Evolutionary conservation across 2,113 vertebrate species (phyloP), one percentile per base, ranked within the genome.

Genomic region (Nannobrachium achirus): DNA sequence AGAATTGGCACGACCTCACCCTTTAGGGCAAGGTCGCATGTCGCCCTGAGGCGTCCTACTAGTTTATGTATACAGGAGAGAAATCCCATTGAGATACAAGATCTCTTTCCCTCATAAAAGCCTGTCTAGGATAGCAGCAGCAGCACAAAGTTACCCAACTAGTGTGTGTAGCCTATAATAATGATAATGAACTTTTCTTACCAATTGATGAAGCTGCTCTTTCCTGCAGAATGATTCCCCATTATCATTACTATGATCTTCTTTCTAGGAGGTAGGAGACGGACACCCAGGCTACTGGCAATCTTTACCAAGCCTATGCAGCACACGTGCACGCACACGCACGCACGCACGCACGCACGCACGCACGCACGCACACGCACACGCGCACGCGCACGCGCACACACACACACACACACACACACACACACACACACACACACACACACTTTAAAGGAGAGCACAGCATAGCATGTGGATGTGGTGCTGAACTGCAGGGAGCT

Each of bases 171-270:
- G 33, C 3, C 8, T 6, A 42, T 10, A 44, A 46, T 5, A 48
- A 56, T 8, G 7, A 55, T 11, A 69, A 40, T 18, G 40, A 33
- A 1, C 15, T n/a, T n/a, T n/a, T n/a, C 15, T 90, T 92, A 93
- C 93, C 93, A 93, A 83, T 94, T 93, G 80, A 94, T 93, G 78
- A 93, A 93, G 57, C 92, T 92, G 84, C 93, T 93, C 76, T 94
- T 93, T 55, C 92, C 92, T 15, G 93, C 93, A 9, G 93, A 93
- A 72, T 93, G 93, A 83, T 93, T 94, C 6, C 93, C 93, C 92
- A 93, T 89, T 71, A 93, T 92, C 93, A 93, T 92, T 73, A 93
- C 91, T 4, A 86, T 86, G 40, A 94, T 92, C 78, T 93, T 94
- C 85, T 92, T 93, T 56, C 86, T 90, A 6, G 93, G 93, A 59